Percentiles rank a stretch among this genome's conserved stretches.
Conservation (phyloP, 2,888 invertebrate genomes). For the Neuroscelio doddi region DNA sequence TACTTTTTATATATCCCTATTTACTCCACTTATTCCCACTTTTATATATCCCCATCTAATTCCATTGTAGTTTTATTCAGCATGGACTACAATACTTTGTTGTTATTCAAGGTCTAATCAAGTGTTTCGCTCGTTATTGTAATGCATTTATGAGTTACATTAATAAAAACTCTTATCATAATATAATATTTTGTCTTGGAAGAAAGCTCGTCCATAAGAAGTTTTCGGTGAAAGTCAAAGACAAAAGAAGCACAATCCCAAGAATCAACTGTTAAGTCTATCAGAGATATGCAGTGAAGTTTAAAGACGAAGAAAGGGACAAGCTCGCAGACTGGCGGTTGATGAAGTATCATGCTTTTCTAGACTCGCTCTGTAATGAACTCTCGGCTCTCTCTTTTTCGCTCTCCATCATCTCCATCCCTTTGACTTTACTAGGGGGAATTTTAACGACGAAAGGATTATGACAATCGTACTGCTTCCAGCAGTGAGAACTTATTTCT, state of each 20-base stretch:
- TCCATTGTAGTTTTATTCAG: too few relatives aligned
- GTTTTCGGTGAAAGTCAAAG: neutral
- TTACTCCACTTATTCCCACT: too few relatives aligned
- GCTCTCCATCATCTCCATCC: conserved; percentile 15
- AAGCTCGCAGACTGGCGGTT: neutral
- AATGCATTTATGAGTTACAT: too few relatives aligned
- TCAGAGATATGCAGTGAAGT: conserved; percentile 5
- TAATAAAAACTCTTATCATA: too few relatives aligned
- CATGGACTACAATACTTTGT: too few relatives aligned
- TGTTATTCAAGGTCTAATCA: too few relatives aligned
- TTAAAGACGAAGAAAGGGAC: neutral
- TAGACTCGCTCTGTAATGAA: conserved; percentile 4
- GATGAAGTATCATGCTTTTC: conserved; percentile 12
- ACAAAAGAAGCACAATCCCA: neutral
- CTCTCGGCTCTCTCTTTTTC: conserved; percentile 21
- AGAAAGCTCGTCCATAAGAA: too few relatives aligned
- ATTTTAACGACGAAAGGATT: conserved; percentile 35
- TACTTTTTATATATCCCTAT: too few relatives aligned
- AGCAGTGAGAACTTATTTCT: conserved; percentile 26
- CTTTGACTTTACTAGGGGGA: neutral
- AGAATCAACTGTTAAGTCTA: conserved; percentile 3
- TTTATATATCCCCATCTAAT: too few relatives aligned
- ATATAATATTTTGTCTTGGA: too few relatives aligned
- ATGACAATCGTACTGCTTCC: conserved; percentile 27
- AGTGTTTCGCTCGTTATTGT: too few relatives aligned